Percentiles rank a stretch among this genome's conserved stretches.
Evolutionary conservation across 2,888 invertebrate genomes (phyloP).

Genomic region (Iphiclides podalirius): DNA sequence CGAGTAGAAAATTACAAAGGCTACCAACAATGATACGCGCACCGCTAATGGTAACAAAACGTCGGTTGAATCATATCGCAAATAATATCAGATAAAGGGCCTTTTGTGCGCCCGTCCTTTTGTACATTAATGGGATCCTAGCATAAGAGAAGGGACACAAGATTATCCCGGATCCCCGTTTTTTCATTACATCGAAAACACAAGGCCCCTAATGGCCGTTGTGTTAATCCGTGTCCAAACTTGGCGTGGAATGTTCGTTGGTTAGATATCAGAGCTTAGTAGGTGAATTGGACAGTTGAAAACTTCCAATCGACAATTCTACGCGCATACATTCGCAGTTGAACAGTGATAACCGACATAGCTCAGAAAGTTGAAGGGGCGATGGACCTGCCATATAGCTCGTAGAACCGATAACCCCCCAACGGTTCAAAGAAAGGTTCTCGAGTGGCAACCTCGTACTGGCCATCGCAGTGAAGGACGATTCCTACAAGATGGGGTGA

Average conservation of each 20-base stretch:
- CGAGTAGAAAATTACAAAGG: neutral
- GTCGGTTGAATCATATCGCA: constrained; percentile 2
- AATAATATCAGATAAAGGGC: constrained; percentile 18
- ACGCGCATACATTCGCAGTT: no score
- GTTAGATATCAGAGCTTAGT: no score
- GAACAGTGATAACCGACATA: no score
- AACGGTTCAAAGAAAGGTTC: no score
- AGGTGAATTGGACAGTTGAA: no score
- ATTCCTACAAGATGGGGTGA: no score
- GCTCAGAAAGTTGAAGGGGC: no score
- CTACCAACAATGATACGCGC: neutral
- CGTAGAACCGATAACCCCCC: no score
- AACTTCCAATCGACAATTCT: no score
- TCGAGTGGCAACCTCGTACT: no score
- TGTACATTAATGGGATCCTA: constrained; percentile 19
- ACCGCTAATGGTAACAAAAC: neutral
- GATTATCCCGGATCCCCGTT: constrained; percentile 19
- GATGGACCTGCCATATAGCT: no score
- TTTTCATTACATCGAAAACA: constrained; percentile 21
- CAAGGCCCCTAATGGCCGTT: constrained; percentile 11
- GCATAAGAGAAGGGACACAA: constrained; percentile 15
- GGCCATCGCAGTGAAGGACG: no score
- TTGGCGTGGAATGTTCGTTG: constrained; percentile 5
- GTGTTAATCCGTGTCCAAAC: constrained; percentile 16
- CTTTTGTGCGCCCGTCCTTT: constrained; percentile 16